Evolutionary conservation across 2,888 invertebrate genomes (phyloP), one percentile per base, ranked within the genome.

Genomic region (Leistus spinibarbis): DNA sequence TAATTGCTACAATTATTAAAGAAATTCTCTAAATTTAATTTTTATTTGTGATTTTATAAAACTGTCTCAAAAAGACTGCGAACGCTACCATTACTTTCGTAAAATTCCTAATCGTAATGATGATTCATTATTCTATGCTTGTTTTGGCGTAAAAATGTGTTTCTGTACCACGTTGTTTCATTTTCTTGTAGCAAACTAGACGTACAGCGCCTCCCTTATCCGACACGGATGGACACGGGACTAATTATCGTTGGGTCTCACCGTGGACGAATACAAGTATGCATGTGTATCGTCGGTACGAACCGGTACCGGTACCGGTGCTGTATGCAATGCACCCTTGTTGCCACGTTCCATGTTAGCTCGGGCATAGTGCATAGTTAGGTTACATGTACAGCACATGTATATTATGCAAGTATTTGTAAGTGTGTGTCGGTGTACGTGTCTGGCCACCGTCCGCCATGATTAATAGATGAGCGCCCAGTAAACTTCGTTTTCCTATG

Each of bases 391-490:
- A 57, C 56, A 56, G 19, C 60, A 0, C 60, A n/a, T 60, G 10
- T 19, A 60, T 60, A 60, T 22, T 60, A 17, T 17, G 17, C 17
- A 60, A 19, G 17, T 17, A 13, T 60, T 10, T 60, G 60, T 17
- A 19, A 20, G 60, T 17, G 2, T 54, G 54, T 54, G 5, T 5
- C n/a, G 13, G 5, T 54, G 60, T 60, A 19, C 22, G 17, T 60
- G 64, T 64, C 64, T 5, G 23, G 23, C 64, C 24, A 64, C 54
- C 22, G 23, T 68, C 54, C 24, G 64, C 56, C 68, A 68, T 68
- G 68, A 68, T 68, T 68, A 68, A 68, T 68, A 68, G 68, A 68
- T 68, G 54, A 54, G 68, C n/a, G 54, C 17, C 68, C 64, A 17
- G 68, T 54, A 60, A 60, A 40, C 53, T 54, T 54, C 67, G 20